Conservation (phyloP, 2,113 vertebrate species). For the Callospermophilus lateralis region DNA sequence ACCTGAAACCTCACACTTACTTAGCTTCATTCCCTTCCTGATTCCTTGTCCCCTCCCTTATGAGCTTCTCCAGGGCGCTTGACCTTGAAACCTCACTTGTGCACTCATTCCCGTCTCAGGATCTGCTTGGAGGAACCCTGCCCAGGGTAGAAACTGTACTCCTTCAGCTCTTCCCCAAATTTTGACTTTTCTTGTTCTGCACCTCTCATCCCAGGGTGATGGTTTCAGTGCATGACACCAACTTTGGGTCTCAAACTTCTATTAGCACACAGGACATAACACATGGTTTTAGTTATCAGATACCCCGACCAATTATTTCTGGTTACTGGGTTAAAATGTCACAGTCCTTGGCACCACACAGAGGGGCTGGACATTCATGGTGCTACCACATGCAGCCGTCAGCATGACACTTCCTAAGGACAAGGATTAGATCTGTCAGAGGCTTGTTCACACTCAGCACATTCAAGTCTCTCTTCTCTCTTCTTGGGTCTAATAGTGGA, state of each 20-base stretch:
- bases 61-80: neutral
- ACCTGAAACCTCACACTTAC: neutral
- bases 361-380: neutral
- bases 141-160: neutral
- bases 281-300: neutral
- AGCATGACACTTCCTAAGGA: neutral
- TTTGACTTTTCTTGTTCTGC: neutral
- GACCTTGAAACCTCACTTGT: neutral
- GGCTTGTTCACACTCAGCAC: neutral
- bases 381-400: rapidly evolving
- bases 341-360: neutral
- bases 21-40: neutral
- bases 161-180: neutral
- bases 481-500: neutral
- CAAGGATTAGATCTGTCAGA: neutral
- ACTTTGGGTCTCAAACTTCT: neutral
- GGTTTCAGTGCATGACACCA: neutral
- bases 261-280: neutral
- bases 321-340: neutral
- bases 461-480: neutral
- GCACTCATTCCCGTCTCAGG: neutral
- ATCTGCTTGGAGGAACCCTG: neutral
- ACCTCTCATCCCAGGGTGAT: neutral
- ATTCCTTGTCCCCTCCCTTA: neutral
- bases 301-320: neutral